Conservation (phyloP, 2,888 invertebrate species). For the Mythimna pallens region DNA sequence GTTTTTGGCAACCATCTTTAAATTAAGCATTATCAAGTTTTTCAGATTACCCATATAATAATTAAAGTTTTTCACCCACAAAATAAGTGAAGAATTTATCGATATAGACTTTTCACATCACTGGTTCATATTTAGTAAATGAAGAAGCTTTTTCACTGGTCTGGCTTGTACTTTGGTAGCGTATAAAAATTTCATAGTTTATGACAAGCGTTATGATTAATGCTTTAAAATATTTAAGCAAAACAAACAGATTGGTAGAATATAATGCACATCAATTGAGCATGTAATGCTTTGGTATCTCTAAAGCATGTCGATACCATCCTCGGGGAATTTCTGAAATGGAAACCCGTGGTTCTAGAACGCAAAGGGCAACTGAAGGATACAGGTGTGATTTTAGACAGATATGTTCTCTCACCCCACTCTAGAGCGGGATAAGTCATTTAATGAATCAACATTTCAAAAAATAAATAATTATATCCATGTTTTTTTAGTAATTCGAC, state of each 20-base stretch:
- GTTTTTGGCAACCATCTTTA: neutral
- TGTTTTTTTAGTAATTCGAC: no score
- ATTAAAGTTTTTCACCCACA: neutral
- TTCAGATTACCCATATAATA: neutral
- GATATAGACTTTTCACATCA: slow-evolving; percentile 45
- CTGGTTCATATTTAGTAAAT: slow-evolving; percentile 65
- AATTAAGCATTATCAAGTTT: no score
- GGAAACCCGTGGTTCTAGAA: no score
- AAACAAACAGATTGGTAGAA: neutral
- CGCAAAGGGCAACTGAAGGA: no score
- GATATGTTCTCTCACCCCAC: no score
- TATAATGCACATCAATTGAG: neutral
- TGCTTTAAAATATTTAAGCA: neutral
- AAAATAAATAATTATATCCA: no score
- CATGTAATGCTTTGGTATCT: no score
- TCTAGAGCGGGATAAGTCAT: no score
- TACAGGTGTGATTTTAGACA: no score
- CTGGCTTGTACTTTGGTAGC: slow-evolving; percentile 4
- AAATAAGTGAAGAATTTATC: slow-evolving; percentile 4
- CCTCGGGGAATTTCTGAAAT: no score
- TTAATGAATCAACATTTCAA: no score
- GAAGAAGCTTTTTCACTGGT: slow-evolving; percentile 57
- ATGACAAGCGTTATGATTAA: neutral
- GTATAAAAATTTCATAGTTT: neutral
- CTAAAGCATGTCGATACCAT: no score